Conservation (phyloP, 2,797 vertebrate species). For the Cetoscarus ocellatus region DNA sequence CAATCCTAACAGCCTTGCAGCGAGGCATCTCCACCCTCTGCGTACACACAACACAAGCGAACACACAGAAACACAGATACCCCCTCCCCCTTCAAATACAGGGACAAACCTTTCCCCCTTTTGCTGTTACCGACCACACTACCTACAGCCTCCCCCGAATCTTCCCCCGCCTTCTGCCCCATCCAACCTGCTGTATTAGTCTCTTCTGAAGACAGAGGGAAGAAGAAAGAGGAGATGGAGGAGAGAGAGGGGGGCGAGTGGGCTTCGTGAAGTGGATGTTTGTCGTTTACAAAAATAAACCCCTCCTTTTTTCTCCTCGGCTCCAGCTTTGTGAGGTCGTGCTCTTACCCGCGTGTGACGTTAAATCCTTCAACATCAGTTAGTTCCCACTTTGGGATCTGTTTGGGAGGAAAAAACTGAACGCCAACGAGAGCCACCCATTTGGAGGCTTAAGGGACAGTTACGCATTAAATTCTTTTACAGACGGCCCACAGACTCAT, state of each 20-base stretch:
- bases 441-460: slow-evolving; percentile 40
- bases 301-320: slow-evolving; percentile 43
- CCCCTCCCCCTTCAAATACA: slow-evolving; percentile 35
- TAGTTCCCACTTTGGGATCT: slow-evolving; percentile 59
- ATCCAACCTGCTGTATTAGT: slow-evolving; percentile 77
- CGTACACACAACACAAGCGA: slow-evolving; percentile 32
- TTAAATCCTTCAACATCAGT: slow-evolving; percentile 53
- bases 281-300: slow-evolving; percentile 69
- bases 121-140: slow-evolving; percentile 73
- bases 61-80: slow-evolving; percentile 34
- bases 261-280: slow-evolving; percentile 66
- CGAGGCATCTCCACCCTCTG: slow-evolving; percentile 15
- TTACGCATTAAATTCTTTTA: slow-evolving; percentile 50
- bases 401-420: slow-evolving; percentile 45
- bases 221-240: slow-evolving; percentile 22
- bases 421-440: slow-evolving; percentile 42
- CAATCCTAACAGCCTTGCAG: slow-evolving; percentile 88
- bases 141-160: slow-evolving; percentile 65
- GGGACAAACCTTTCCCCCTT: slow-evolving; percentile 52
- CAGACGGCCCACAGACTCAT: slow-evolving; percentile 46
- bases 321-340: slow-evolving; percentile 65
- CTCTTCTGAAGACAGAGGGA: slow-evolving; percentile 69
- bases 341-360: slow-evolving; percentile 59
- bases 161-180: slow-evolving; percentile 49
- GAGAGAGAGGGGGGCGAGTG: slow-evolving; percentile 48